Evolutionary conservation across 2,888 invertebrate species (phyloP), one percentile per base, ranked within the genome.

Genomic region (Drosophila neonasuta): DNA sequence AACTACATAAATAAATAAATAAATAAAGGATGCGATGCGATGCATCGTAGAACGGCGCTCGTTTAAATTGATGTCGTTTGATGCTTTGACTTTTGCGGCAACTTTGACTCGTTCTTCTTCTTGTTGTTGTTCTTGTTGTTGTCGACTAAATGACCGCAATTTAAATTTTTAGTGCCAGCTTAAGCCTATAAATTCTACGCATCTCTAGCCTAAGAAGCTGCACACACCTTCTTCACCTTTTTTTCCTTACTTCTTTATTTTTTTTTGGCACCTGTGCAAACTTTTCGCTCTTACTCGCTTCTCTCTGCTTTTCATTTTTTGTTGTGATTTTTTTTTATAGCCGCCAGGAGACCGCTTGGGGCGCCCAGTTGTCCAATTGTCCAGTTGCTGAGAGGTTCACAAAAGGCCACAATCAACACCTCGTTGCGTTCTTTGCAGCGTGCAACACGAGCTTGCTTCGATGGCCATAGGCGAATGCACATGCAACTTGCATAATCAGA

Each of bases 111-210:
- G 24, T 32, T 62, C 9, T 42, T 56, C 49, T 39, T 60, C 49
- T 30, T 50, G 49, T 36, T 50, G 44, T 45, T 50, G 50, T 13
- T 44, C 36, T 45, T 64, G 59, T 42, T 59, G 57, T 56, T 57
- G 62, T 44, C 68, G 69, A 84, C 81, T 81, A 81, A 81, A 81
- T 81, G 85, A 82, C 71, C 51, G 80, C 80, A 78, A 82, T 81
- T 81, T 82, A 78, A 81, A 85, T 80, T 85, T 81, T 82, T 85
- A 81, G 80, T 78, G 78, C 80, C 81, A 41, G 48, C 69, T 48
- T 56, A 69, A 66, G 74, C 65, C 82, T 66, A 85, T 85, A 85
- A 81, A 81, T 85, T 78, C 71, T 61, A 64, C 72, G 45, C 68
- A 64, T 59, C 36, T 49, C 76, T 71, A 74, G 71, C 71, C 20